Percentiles rank a stretch among this genome's conserved stretches.
Evolutionary conservation across 2,888 invertebrate genomes (phyloP).

Genomic region (Aspidiotus rigidus): DNA sequence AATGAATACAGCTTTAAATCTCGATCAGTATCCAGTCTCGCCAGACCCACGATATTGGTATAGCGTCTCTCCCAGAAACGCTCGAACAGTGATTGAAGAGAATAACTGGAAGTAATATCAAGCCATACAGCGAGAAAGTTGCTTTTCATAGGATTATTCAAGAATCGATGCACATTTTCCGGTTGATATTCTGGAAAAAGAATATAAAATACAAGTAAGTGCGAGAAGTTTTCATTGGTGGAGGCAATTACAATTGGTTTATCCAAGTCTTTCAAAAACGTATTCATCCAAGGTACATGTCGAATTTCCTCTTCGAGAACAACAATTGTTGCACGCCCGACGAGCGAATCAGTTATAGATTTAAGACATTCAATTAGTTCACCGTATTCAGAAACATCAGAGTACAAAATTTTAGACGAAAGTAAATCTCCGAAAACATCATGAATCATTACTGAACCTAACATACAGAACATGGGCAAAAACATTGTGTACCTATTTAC

Average conservation of each 20-base stretch:
- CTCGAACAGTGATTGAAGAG: conserved; percentile 12
- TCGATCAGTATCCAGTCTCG: neutral
- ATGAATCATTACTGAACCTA: no score
- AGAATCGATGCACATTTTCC: neutral
- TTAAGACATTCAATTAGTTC: conserved; percentile 13
- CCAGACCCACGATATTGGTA: conserved; percentile 29
- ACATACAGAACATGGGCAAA: no score
- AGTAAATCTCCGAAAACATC: no score
- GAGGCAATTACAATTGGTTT: conserved; percentile 9
- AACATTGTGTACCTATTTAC: no score
- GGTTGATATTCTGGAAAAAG: conserved; percentile 7
- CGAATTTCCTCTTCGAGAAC: conserved; percentile 13
- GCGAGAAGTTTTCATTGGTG: neutral
- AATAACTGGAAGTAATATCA: neutral
- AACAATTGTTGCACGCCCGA: conserved; percentile 8
- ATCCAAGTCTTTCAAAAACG: neutral
- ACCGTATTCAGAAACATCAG: no score
- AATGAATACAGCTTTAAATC: conserved; percentile 37
- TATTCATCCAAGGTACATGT: conserved; percentile 9
- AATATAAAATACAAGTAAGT: conserved; percentile 13
- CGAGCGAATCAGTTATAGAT: conserved; percentile 7
- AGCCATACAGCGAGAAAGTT: conserved; percentile 20
- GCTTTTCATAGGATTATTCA: conserved; percentile 6
- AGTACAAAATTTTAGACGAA: no score
- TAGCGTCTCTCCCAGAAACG: conserved; percentile 33